Conservation (phyloP, 2,888 invertebrate species). For the Trissolcus brochymenae region DNA sequence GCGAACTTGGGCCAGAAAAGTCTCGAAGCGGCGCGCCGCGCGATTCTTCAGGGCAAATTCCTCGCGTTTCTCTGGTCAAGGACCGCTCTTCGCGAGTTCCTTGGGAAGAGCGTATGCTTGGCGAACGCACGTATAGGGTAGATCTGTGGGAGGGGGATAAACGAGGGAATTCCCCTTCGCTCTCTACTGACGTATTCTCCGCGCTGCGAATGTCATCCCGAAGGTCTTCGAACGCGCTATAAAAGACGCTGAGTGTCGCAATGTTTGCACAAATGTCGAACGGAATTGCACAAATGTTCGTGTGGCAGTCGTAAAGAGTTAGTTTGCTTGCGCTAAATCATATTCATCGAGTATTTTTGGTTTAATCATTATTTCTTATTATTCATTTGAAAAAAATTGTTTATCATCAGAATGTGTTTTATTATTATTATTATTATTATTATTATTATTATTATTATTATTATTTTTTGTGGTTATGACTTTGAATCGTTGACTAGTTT, state of each 20-base stretch:
- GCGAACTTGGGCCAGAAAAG: constrained; percentile 60
- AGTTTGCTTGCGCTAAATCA: too few relatives aligned
- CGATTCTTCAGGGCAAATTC: constrained; percentile 63
- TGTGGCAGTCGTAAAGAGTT: too few relatives aligned
- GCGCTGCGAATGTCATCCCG: constrained; percentile 45
- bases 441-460: too few relatives aligned
- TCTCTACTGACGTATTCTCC: constrained; percentile 40
- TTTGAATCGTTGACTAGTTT: too few relatives aligned
- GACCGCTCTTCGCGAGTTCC: constrained; percentile 64
- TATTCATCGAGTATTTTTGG: too few relatives aligned
- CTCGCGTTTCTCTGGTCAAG: constrained; percentile 68
- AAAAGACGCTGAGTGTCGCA: constrained; percentile 17
- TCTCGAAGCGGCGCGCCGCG: constrained; percentile 50
- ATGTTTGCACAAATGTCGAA: constrained; percentile 23
- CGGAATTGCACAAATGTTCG: background rate
- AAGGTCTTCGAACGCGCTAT: constrained; percentile 42
- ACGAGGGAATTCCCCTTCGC: constrained; percentile 52
- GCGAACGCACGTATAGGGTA: constrained; percentile 33
- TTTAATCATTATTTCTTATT: too few relatives aligned
- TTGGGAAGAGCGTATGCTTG: constrained; percentile 59
- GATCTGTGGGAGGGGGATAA: constrained; percentile 5
- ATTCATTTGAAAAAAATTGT: too few relatives aligned
- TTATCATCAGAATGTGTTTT: too few relatives aligned
- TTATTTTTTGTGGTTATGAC: too few relatives aligned
- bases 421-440: too few relatives aligned